A percentile compares a stretch with the other conserved stretches of the same genome.
Evolutionary conservation across 2,113 vertebrate species (phyloP).

Genomic region (Onychostoma macrolepis): DNA sequence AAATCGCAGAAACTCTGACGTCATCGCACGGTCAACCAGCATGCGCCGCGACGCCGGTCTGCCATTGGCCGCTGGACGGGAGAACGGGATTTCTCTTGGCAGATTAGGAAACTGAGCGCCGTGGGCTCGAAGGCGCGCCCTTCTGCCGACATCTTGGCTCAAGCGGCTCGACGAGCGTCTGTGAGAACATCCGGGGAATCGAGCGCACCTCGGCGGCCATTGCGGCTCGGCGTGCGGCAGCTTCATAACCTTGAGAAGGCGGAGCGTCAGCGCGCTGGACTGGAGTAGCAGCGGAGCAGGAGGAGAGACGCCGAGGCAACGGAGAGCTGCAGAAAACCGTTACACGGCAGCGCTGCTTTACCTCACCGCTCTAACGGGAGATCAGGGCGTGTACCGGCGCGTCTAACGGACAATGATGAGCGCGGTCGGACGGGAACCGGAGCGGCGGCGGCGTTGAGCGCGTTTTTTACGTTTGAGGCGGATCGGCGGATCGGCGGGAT

Average conservation of each 20-base stretch:
- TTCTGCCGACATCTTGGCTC: conserved; percentile 74
- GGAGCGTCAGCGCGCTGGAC: conserved; percentile 73
- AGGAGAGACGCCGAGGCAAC: conserved; percentile 66
- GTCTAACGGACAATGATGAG: conserved; percentile 19
- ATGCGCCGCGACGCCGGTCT: neutral
- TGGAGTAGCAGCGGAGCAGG: conserved; percentile 70
- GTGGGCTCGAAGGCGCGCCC: conserved; percentile 45
- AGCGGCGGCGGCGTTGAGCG: conserved; percentile 2
- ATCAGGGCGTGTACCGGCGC: conserved; percentile 43
- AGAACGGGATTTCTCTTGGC: conserved; percentile 33
- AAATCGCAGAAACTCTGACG: conserved; percentile 67
- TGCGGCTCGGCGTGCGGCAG: conserved; percentile 66
- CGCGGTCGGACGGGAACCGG: conserved; percentile 9
- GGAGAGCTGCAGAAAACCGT: conserved; percentile 57
- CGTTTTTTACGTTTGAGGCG: conserved; percentile 21
- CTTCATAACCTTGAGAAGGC: conserved; percentile 72
- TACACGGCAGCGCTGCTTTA: conserved; percentile 46
- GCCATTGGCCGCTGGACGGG: conserved; percentile 43
- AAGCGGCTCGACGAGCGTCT: too few species aligned
- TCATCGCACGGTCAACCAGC: conserved; percentile 66
- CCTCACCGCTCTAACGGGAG: conserved; percentile 48
- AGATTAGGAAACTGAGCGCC: conserved; percentile 70
- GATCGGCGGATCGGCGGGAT: conserved; percentile 55
- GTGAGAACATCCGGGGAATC: conserved; percentile 19
- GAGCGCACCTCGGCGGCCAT: conserved; percentile 58